Evolutionary conservation across 2,113 vertebrate genomes (phyloP).

Genomic region (Neotragus moschatus): DNA sequence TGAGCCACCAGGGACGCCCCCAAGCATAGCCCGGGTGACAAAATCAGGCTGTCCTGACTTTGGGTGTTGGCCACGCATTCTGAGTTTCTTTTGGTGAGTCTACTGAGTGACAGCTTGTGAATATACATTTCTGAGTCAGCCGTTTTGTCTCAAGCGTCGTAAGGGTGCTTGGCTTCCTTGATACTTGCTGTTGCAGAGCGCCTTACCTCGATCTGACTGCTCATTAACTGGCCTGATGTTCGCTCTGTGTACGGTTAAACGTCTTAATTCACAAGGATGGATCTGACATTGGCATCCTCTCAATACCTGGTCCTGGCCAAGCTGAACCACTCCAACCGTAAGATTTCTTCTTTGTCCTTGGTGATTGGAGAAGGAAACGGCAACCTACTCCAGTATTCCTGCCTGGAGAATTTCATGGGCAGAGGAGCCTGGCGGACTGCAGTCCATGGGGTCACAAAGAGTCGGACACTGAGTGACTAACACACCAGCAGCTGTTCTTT

Average conservation of each 20-base stretch:
- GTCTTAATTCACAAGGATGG: background rate
- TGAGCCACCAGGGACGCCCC: background rate
- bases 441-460: background rate
- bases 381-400: background rate
- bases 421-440: background rate
- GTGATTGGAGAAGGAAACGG: background rate
- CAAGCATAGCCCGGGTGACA: rapidly evolving
- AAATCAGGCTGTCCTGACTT: rapidly evolving
- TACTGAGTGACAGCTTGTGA: background rate
- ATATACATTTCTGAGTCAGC: background rate
- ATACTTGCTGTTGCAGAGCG: rapidly evolving
- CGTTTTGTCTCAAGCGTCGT: background rate
- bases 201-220: rapidly evolving
- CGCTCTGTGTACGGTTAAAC: rapidly evolving
- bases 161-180: too few species aligned
- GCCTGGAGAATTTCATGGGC: background rate
- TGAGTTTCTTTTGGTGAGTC: background rate
- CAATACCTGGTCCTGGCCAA: background rate
- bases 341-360: rapidly evolving
- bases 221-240: background rate
- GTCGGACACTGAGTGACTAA: background rate
- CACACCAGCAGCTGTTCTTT: rapidly evolving
- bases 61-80: rapidly evolving
- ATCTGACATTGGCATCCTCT: rapidly evolving
- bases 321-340: background rate